Conservation (phyloP, 2,797 vertebrate species). For the Silurus aristotelis region DNA sequence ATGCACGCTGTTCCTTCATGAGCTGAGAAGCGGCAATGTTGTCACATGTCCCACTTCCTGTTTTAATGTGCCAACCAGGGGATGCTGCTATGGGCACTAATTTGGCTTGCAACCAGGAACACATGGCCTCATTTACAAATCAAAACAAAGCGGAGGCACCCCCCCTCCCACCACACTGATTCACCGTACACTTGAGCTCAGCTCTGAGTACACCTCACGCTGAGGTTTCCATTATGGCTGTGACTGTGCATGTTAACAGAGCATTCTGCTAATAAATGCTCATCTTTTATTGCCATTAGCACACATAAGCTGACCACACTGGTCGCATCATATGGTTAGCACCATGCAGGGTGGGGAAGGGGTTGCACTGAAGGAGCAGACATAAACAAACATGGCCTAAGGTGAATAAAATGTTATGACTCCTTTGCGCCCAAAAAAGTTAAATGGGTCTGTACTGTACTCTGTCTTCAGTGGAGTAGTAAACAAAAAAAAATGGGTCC, state of each 20-base stretch:
- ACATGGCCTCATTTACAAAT: constrained; percentile 32
- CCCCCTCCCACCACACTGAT: background rate
- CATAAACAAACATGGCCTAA: constrained; percentile 30
- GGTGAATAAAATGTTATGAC: constrained; percentile 10
- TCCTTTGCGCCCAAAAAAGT: background rate
- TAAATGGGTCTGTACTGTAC: background rate
- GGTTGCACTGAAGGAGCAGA: background rate
- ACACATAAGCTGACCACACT: background rate
- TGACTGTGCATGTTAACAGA: constrained; percentile 22
- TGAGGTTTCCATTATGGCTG: constrained; percentile 34
- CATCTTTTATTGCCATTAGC: constrained; percentile 14
- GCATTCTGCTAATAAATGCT: constrained; percentile 26
- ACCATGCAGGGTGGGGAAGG: constrained; percentile 17
- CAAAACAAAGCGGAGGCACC: constrained; percentile 25
- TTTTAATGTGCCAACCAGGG: constrained; percentile 25
- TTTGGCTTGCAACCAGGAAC: constrained; percentile 18
- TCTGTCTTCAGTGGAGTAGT: background rate
- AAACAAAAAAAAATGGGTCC: background rate
- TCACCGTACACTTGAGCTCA: constrained; percentile 17
- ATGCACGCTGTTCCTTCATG: background rate
- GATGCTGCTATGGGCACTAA: constrained; percentile 20
- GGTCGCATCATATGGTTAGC: background rate
- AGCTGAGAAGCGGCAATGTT: background rate
- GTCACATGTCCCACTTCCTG: constrained; percentile 21
- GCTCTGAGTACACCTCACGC: constrained; percentile 25